Conservation (phyloP, 2,113 vertebrate species). For the Heteronetta atricapilla region DNA sequence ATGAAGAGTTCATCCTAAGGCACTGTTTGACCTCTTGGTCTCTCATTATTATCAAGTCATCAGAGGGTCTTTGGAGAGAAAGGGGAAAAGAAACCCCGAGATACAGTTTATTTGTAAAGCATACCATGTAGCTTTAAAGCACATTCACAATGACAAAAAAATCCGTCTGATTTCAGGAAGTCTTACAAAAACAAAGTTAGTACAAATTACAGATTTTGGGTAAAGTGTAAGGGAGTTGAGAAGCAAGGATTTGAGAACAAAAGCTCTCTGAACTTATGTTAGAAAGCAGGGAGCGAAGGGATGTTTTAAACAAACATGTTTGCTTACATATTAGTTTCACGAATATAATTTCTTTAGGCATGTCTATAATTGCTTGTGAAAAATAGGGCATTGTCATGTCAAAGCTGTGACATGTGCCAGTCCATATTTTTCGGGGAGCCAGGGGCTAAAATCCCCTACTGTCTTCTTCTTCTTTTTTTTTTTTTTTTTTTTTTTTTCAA, state of each 20-base stretch:
- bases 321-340: conserved; percentile 51
- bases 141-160: background rate
- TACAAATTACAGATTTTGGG: conserved; percentile 25
- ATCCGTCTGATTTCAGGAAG: conserved; percentile 38
- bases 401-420: background rate
- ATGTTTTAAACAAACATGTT: conserved; percentile 32
- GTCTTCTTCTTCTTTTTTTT: background rate
- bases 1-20: conserved; percentile 68
- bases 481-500: background rate
- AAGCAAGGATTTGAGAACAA: background rate
- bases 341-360: conserved; percentile 1
- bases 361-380: background rate
- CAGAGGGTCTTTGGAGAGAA: conserved; percentile 63
- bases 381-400: conserved; percentile 10
- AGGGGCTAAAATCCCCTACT: background rate
- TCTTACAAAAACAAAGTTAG: conserved; percentile 31
- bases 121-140: conserved; percentile 35
- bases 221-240: background rate
- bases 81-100: background rate
- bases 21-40: conserved; percentile 70
- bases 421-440: background rate
- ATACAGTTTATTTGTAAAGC: conserved; percentile 66
- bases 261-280: conserved; percentile 13
- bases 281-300: background rate
- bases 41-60: conserved; percentile 68